Base-by-base conservation (phyloP, 2,797 vertebrate genomes). In the Sebastes reedi region DNA sequence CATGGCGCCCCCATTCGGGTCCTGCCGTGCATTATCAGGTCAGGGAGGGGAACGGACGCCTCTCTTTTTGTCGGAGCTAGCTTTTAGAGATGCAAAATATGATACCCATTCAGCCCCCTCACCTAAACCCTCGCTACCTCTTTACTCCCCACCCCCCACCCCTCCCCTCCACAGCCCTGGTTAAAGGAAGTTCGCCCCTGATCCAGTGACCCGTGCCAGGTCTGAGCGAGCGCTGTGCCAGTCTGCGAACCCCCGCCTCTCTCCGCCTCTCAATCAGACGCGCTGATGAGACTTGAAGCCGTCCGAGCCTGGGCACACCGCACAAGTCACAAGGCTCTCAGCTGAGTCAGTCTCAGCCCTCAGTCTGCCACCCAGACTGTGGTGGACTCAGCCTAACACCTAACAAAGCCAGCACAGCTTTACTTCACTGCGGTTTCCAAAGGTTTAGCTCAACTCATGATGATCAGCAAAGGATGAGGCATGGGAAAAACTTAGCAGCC, bases 21-120 rank as follows among this genome's bases (percentile, higher is more conserved):
- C 90, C 91, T 92, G 92, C 88, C 24, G 65, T 83, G 89, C 82
- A 87, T 94, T 93, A 89, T 90, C 54, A 76, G 88, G 89, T 92
- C 92, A 88, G 88, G 85, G 87, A 80, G 88, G 83, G 90, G 79
- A 94, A 84, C 65, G 55, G 88, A 92, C 78, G 80, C 88, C 90
- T 91, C 75, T 84, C 83, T 91, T 95, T 94, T 94, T 90, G 87
- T 91, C 67, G 12, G 61, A 54, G 74, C 68, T 67, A 84, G 66
- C 86, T 92, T 92, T 95, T 94, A 93, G 92, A 95, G 88, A 95
- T 94, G 93, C 92, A 90, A 92, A 95, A 86, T 93, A 90, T 90
- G 80, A 94, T 77, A 79, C 76, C 89, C 82, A 89, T 85, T 90
- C 65, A 79, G 77, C 76, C 88, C 82, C 89, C 84, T 90, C 65